These are phyloP conservation scores for Procapra przewalskii DNA, from an alignment of 2,113 vertebrate genomes.

Conservation along the genomic window DNA sequence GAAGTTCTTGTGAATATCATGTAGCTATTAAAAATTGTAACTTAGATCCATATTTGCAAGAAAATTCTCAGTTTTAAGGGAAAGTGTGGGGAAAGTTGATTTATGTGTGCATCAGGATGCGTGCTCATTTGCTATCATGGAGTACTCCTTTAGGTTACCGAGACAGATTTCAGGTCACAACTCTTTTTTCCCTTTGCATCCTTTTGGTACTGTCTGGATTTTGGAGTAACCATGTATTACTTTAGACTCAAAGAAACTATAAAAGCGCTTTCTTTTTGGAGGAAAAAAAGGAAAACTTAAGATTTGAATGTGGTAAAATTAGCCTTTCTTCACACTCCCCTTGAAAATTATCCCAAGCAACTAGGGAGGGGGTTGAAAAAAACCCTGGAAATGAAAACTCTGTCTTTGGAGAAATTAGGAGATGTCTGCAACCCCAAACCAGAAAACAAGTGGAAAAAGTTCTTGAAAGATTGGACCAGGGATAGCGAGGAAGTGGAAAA, in stretches of 20 bases:
- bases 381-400: not conserved
- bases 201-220: not conserved
- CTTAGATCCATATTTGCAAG: slow-evolving; percentile 3
- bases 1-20: not conserved
- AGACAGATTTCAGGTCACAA: not conserved
- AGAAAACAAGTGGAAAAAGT: not conserved
- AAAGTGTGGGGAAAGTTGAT: not conserved
- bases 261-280: not conserved
- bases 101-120: not conserved
- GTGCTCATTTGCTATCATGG: not conserved
- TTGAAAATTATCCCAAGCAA: not conserved
- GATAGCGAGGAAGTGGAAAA: not conserved
- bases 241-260: slow-evolving; percentile 6
- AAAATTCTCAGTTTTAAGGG: not conserved
- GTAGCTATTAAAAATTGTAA: slow-evolving; percentile 34
- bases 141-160: not conserved
- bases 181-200: not conserved
- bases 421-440: not conserved
- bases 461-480: not conserved
- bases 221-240: not conserved
- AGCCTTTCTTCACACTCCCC: not conserved
- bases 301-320: not conserved
- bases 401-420: slow-evolving; percentile 4
- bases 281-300: slow-evolving; percentile 26
- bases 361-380: not conserved